Conservation (phyloP, 2,888 invertebrate species). For the Cylindroiulus punctatus region DNA sequence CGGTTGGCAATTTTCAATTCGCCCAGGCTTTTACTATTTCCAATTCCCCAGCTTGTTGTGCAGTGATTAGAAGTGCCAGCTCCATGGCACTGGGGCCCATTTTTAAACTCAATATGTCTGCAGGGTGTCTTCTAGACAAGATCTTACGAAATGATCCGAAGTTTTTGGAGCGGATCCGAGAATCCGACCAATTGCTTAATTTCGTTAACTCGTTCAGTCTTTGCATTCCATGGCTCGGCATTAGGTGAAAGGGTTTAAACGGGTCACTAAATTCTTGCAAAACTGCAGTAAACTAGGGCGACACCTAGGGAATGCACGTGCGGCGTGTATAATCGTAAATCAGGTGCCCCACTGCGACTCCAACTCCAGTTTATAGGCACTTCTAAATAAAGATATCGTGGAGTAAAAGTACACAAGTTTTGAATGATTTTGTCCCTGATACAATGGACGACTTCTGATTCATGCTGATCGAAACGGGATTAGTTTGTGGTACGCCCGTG, state of each 20-base stretch:
- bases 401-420: no score
- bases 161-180: not conserved
- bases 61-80: constrained; percentile 26
- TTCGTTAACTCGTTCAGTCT: not conserved
- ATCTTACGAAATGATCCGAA: not conserved
- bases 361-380: no score
- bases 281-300: not conserved
- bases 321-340: not conserved
- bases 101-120: not conserved
- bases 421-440: no score
- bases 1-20: constrained; percentile 1
- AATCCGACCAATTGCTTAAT: not conserved
- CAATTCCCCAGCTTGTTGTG: constrained; percentile 4
- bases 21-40: not conserved
- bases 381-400: no score
- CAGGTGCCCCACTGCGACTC: not conserved
- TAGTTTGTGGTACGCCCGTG: no score
- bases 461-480: no score
- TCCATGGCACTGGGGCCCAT: not conserved
- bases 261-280: not conserved
- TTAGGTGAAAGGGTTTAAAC: not conserved
- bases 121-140: not conserved
- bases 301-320: no score
- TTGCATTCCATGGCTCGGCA: not conserved
- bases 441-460: no score